These are phyloP conservation scores for Hymenopus coronatus DNA, from an alignment of 2,888 invertebrate species.

Conservation along the genomic window DNA sequence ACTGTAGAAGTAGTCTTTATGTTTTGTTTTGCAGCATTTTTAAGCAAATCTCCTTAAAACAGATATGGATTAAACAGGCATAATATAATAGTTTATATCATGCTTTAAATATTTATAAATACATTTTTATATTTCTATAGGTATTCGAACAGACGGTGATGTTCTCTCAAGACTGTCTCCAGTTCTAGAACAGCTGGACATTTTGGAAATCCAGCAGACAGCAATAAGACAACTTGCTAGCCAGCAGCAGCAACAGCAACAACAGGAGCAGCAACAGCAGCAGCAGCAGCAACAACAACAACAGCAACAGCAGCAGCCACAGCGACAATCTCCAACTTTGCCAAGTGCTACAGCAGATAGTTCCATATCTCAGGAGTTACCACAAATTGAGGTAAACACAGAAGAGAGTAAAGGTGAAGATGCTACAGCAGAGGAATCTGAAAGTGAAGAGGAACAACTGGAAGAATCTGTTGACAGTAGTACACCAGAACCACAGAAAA, in stretches of 20 bases:
- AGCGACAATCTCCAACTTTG: background rate
- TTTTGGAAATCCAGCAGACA: conserved; percentile 33
- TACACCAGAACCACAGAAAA: background rate
- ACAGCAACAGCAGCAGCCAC: background rate
- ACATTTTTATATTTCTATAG: background rate
- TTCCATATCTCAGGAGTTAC: background rate
- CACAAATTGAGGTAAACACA: conserved; percentile 43
- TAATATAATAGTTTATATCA: background rate
- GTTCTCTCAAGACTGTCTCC: conserved; percentile 24
- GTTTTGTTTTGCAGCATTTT: too few species aligned
- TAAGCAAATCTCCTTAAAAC: too few species aligned
- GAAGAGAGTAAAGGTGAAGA: conserved; percentile 39
- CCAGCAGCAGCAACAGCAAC: conserved; percentile 51
- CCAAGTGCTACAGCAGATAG: background rate
- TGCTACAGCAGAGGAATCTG: conserved; percentile 9
- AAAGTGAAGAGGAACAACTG: conserved; percentile 44
- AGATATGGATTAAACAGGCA: too few species aligned
- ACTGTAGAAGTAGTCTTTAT: too few species aligned
- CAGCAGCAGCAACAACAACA: conserved; percentile 41
- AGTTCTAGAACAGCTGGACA: conserved; percentile 32
- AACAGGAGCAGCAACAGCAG: conserved; percentile 45
- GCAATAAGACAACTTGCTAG: conserved; percentile 38
- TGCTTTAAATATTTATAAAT: background rate
- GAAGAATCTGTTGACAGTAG: conserved; percentile 29
- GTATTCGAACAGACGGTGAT: conserved; percentile 2